Evolutionary conservation across 1,140 invertebrate species (phyloP), one percentile per base, ranked within the genome.

Genomic region (Drosophila virilis): DNA sequence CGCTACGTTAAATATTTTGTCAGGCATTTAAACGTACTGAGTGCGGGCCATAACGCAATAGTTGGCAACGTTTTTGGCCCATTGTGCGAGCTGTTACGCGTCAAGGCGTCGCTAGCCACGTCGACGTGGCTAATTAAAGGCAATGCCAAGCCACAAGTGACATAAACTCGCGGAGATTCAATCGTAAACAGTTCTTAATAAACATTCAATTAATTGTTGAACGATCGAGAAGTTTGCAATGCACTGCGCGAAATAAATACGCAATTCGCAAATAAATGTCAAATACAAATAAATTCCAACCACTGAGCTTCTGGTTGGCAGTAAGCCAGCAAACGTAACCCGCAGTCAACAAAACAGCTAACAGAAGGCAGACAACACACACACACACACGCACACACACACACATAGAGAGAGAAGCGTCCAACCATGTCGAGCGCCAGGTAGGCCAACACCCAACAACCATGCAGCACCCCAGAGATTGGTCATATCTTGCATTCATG

Each of bases 401-500:
- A 66, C 42, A 8, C 40, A 38, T 7, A 52, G 2, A 28, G 22
- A 51, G 12, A 72, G 42, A 37, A 55, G 32, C 32, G 48, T n/a
- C 32, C 58, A 60, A 35, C 62, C 38, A 81, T 88, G 83, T 88
- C 84, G 73, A 83, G 77, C 82, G 84, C 77, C 83, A 88, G 83
- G 83, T 88, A 83, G 58, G 68, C 50, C 17, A 66, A 35, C n/a
- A 33, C 8, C 22, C 12, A 32, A n/a, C 48, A 43, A 10, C 50
- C 40, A 40, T 33, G 17, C 62, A 67, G 52, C 68, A 40, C 52
- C 51, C 38, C 12, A 17, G n/a, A 32, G 61, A 42, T 42, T 17
- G 28, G 13, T 45, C 66, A 38, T 60, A 33, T 55, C 38, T 43
- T 32, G 50, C 35, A 37, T 46, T 62, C 58, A 70, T 51, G 59